Evolutionary conservation across 2,113 vertebrate genomes (phyloP), one percentile per base, ranked within the genome.

Genomic region (Embiotoca jacksoni): DNA sequence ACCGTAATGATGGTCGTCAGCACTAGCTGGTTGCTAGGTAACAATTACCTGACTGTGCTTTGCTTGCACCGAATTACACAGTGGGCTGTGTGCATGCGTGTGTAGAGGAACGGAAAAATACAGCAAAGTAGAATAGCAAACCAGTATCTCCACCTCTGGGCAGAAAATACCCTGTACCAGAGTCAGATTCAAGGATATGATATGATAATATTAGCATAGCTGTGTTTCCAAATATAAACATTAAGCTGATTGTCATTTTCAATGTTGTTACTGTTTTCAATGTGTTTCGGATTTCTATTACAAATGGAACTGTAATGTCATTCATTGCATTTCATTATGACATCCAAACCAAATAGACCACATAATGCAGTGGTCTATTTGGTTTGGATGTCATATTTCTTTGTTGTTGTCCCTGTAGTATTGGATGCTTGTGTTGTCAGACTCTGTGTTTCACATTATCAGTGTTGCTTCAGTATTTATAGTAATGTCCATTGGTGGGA

Each of bases 11-110:
- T 92, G 92, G 92, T 92, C 92, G 93, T 95, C 94, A 93, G 94
- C 92, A 90, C 90, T 89, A 85, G 90, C 78, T 90, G 88, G 94
- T 95, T 95, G 94, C 94, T 95, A 94, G 92, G 94, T 93, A 95
- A 95, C 94, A 92, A 93, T 93, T 94, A 94, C 93, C 94, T 95
- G 92, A 94, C 92, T 92, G 87, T 87, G 92, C 90, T 93, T 91
- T 89, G 85, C 92, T 90, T 83, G 82, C 89, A 86, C 87, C 90
- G 92, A 90, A 85, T 92, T 89, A 90, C 90, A 89, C 88, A 83
- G 87, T 86, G 66, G 75, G 63, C 36, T 83, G 41, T 80, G 55
- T 83, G 71, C 1, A 8, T 63, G 58, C 67, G 72, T 78, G 69
- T 79, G 67, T 68, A 31, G 10, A 72, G 57, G 39, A 75, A 85